Evolutionary conservation across 2,113 vertebrate genomes (phyloP), one percentile per base, ranked within the genome.

Genomic region (Accipiter cooperii): DNA sequence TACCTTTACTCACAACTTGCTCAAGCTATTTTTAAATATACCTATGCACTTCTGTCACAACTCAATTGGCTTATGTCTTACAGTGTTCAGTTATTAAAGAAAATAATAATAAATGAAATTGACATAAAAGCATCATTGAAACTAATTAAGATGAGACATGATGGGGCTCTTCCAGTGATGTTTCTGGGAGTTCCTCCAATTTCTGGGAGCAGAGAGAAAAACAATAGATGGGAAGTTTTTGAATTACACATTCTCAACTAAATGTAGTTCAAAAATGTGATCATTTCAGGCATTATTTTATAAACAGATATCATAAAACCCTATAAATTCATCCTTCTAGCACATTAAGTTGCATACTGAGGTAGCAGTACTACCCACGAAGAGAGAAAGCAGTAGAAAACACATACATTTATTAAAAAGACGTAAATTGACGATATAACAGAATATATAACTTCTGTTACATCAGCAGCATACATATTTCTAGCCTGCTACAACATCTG

Each of bases 1-100:
- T 95, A 97, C 87, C 61, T 80, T 87, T 88, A 97, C 44, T 90
- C 80, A 85, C 83, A 89, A 81, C 89, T 96, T 96, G 89, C 95
- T 93, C 83, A 86, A 93, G 38, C 51, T 97, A 91, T 94, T 97
- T 96, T 96, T 92, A 96, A 93, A 88, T 34, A 65, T 33, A 90
- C 60, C 70, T 64, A 91, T 60, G 86, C 19, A 54, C 40, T 90
- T 76, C 70, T 83, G 36, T 84, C 68, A 88, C 42, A 94, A 87
- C 19, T 55, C 33, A 63, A 36, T 4, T 92, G 38, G 68, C n/a
- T 58, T 40, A 47, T 15, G 6, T 33, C 29, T 54, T 80, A 64
- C n/a, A 81, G 38, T 34, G 13, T 40, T 74, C 64, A 51, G 46
- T 73, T 84, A 95, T 34, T 64, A 38, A 68, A 83, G 73, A 90